Evolutionary conservation across 2,888 invertebrate species (phyloP), one percentile per base, ranked within the genome.

Genomic region (Parapristionchus giblindavisi): DNA sequence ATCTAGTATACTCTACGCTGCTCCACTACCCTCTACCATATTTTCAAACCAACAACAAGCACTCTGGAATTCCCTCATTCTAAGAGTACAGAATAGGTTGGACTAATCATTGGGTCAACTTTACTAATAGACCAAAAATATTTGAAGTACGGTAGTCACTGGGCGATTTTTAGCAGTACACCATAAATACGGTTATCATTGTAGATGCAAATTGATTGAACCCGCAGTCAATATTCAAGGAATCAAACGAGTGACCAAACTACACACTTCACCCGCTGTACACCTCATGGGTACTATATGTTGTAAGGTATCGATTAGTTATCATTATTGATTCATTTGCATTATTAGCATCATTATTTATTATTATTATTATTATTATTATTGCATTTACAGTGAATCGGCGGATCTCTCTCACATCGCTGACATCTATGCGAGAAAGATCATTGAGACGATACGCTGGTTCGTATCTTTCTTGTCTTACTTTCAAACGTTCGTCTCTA

Each of bases 51-150:
- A 38, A 27, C 70, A 70, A 5, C 27, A 36, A 14, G 14, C 24
- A n/a, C 52, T 70, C 29, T 70, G 70, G 70, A 54, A 52, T n/a
- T 8, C 24, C 32, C 52, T 70, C 38, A 38, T 70, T 21, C 29
- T 70, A 27, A 70, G 54, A 48, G 70, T 54, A 24, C 70, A 54
- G 70, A 54, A 70, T 21, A 70, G 70, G 70, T 70, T 4, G 5
- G 27, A 11, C 4, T 8, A 43, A 43, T 43, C 43, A 43, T 43
- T 43, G 43, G 17, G 17, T 8, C 8, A 43, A 14, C n/a, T n/a
- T n/a, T n/a, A n/a, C n/a, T n/a, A n/a, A n/a, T n/a, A n/a, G n/a
- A n/a, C n/a, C n/a, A n/a, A n/a, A n/a, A n/a, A n/a, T n/a, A n/a
- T n/a, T n/a, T n/a, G n/a, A n/a, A n/a, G n/a, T n/a, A n/a, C n/a